These are phyloP conservation scores for Piezodorus guildinii DNA, from an alignment of 1,140 invertebrate species.

Conservation along the genomic window DNA sequence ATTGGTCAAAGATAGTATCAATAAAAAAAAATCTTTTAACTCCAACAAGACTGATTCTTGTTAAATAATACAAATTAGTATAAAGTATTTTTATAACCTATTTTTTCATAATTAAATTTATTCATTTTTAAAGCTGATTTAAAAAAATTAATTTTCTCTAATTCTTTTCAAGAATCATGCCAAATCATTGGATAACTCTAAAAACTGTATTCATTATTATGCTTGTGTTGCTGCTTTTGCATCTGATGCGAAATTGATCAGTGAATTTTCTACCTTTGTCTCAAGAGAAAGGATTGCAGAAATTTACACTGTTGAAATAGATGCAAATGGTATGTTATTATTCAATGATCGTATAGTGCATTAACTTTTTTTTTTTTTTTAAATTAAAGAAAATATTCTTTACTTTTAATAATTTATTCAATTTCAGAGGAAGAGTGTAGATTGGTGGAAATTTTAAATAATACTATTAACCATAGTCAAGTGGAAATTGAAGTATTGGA, in stretches of 20 bases:
- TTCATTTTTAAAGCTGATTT: no score
- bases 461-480: not conserved
- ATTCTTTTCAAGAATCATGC: conserved; percentile 27
- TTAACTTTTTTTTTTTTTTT: not conserved
- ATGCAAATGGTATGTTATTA: conserved; percentile 7
- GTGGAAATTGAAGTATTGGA: conserved; percentile 6
- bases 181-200: conserved; percentile 28
- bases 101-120: no score
- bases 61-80: not conserved
- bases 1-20: no score
- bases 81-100: not conserved
- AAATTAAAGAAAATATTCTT: not conserved
- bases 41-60: no score
- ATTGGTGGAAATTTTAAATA: conserved; percentile 5
- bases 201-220: conserved; percentile 50
- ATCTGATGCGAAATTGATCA: conserved; percentile 51
- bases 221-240: conserved; percentile 68
- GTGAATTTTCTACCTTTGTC: conserved; percentile 59
- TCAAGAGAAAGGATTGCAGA: conserved; percentile 36
- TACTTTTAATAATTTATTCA: not conserved
- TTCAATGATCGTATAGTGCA: not conserved
- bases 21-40: no score
- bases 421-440: not conserved
- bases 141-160: no score
- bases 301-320: conserved; percentile 21